Evolutionary conservation across 2,113 vertebrate species (phyloP).

Genomic region (Desmodus rotundus): DNA sequence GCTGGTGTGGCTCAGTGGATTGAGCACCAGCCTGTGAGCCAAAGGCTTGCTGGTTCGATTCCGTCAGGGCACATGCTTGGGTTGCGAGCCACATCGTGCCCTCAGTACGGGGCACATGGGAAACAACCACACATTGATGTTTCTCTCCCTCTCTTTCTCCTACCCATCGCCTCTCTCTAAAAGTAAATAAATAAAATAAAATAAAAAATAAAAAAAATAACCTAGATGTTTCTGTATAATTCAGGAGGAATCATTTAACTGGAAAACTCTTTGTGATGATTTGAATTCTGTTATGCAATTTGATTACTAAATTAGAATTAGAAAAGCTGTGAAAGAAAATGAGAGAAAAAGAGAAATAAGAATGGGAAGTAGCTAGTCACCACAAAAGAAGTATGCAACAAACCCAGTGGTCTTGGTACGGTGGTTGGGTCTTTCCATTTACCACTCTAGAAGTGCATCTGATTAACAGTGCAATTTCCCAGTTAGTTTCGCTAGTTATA

Average conservation of each 20-base stretch:
- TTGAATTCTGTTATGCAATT: conserved; percentile 17
- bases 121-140: too few relatives aligned
- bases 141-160: too few relatives aligned
- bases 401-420: neutral
- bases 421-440: neutral
- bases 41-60: too few relatives aligned
- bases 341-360: neutral
- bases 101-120: too few relatives aligned
- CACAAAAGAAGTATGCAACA: neutral
- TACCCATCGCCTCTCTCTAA: too few relatives aligned
- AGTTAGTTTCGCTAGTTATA: neutral
- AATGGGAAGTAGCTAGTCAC: neutral
- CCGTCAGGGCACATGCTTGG: too few relatives aligned
- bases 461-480: neutral
- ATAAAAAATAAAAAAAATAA: too few relatives aligned
- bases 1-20: too few relatives aligned
- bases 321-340: conserved; percentile 11
- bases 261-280: neutral
- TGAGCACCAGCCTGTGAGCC: too few relatives aligned
- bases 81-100: too few relatives aligned
- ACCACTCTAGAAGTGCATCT: neutral
- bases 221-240: neutral
- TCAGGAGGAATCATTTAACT: neutral
- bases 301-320: conserved; percentile 38
- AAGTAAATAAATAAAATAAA: too few relatives aligned